A percentile compares a stretch with the other conserved stretches of the same genome.
These are phyloP conservation scores for Pocillopora damicornis DNA, from an alignment of 64 coral and sea anemone species.

Conservation along the genomic window DNA sequence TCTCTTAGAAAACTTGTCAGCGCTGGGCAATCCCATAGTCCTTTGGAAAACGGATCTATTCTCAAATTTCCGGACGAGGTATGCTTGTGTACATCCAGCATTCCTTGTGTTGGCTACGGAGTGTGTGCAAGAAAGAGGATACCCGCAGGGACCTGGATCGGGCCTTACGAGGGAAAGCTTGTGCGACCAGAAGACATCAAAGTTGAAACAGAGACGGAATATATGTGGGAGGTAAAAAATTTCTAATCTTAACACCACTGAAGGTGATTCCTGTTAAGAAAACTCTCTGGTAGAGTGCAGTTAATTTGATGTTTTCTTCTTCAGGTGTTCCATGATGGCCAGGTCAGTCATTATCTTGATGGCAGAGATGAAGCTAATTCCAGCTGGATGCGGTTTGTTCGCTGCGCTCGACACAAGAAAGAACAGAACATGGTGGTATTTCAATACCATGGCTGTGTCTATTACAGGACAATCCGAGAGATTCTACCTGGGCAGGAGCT, in stretches of 20 bases:
- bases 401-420: conserved; percentile 91
- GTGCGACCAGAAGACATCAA: conserved; percentile 94
- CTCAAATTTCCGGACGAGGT: conserved; percentile 99
- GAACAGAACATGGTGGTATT: conserved; percentile 99
- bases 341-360: conserved; percentile 98
- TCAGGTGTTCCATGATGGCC: conserved; percentile 96
- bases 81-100: conserved; percentile 96
- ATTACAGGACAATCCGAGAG: conserved; percentile 90
- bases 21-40: conserved; percentile 74
- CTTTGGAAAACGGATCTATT: conserved; percentile 87
- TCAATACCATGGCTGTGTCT: conserved; percentile 96
- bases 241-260: neutral
- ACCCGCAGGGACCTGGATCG: conserved; percentile 94
- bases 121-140: conserved; percentile 89
- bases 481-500: conserved; percentile 89
- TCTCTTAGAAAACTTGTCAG: conserved; percentile 91
- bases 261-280: neutral
- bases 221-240: conserved; percentile 96
- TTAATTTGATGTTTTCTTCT: too few species aligned
- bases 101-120: conserved; percentile 87
- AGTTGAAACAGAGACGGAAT: conserved; percentile 85
- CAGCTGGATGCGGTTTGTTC: conserved; percentile 99
- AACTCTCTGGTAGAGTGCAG: neutral
- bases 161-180: conserved; percentile 94
- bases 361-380: conserved; percentile 94